Base-by-base conservation (phyloP, 2,888 invertebrate genomes). In the Pristionchus japonicus region DNA sequence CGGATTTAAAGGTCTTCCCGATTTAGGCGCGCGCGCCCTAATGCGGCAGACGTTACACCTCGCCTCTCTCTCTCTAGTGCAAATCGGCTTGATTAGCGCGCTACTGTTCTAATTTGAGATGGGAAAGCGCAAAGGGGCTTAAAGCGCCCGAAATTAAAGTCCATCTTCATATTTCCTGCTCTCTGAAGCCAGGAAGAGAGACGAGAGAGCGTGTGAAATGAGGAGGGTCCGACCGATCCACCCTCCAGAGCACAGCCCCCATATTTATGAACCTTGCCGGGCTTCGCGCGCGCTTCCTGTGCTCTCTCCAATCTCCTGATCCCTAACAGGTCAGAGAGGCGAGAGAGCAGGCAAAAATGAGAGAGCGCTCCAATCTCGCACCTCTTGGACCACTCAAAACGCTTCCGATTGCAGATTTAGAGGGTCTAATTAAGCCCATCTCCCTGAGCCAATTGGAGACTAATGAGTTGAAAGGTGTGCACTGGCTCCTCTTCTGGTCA, bases 61-160 rank as follows among this genome's bases (percentile, higher is more conserved):
- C 6, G n/a, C 17, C 57, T 57, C 9, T 20, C 37, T 67, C 27
- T 64, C 57, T 23, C 57, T 9, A 57, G 23, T 57, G 15, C 27
- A 77, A 77, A 77, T 77, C 77, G 77, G 77, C 47, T 77, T 77
- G 77, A 47, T 77, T 77, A 77, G 43, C 11, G 34, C 11, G 61
- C 31, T 1, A 17, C 70, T n/a, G 47, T 77, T 77, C 77, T 77
- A 77, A 83, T 34, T 83, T 83, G 52, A 20, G 23, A 0, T 27
- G 3, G 11, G 34, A 27, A 52, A 31, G 49, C 20, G 31, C 13
- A 31, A 23, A 52, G n/a, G 34, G 52, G 82, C 34, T 27, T 27
- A 23, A n/a, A n/a, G 47, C 9, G 82, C 9, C 34, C 23, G 52
- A 83, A 49, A 83, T 77, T 77, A 20, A 31, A 11, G 67, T 4